Evolutionary conservation across 2,113 vertebrate genomes (phyloP), one percentile per base, ranked within the genome.

Genomic region (Notothenia rossii): DNA sequence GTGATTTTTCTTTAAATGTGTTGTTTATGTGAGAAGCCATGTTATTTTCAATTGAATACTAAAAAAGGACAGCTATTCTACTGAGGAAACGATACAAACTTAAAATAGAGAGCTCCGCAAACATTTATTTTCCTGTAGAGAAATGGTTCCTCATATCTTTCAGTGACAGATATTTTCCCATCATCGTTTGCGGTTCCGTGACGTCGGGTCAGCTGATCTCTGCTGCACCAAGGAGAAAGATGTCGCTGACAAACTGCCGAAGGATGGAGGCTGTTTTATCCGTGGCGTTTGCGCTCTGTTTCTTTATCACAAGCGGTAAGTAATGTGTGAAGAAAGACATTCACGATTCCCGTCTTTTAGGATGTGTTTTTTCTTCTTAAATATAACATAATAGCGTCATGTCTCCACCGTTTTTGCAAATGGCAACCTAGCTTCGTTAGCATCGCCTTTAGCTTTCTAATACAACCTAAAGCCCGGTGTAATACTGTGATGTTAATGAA

Each of bases 141-240:
- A 40, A 40, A 7, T 40, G 7, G 6, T 40, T 40, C 7, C 36
- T 40, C 7, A 40, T 40, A 40, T 7, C 5, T 40, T 6, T 17
- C 7, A 8, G 59, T 18, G 53, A 48, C 68, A n/a, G 53, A 11
- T 20, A 2, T 22, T 11, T 1, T 75, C 49, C 70, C 82, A 29
- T 68, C 12, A 17, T 29, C 0, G 65, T 20, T 50, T 72, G 73
- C 78, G 7, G 73, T 6, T 6, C 0, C 10, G 63, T 83, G 83
- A 82, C 83, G 56, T 75, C 49, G 9, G 51, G 86, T 94, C 92
- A 94, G 79, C 72, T 93, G 93, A 93, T 77, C 64, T 4, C 48
- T 49, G 77, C 79, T 55, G 20, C 40, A 17, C 15, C 43, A 62
- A 77, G 76, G 59, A 86, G 81, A 71, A 89, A 87, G 74, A 92